Evolutionary conservation across 2,888 invertebrate genomes (phyloP), one percentile per base, ranked within the genome.

Genomic region (Hipparchia semele): DNA sequence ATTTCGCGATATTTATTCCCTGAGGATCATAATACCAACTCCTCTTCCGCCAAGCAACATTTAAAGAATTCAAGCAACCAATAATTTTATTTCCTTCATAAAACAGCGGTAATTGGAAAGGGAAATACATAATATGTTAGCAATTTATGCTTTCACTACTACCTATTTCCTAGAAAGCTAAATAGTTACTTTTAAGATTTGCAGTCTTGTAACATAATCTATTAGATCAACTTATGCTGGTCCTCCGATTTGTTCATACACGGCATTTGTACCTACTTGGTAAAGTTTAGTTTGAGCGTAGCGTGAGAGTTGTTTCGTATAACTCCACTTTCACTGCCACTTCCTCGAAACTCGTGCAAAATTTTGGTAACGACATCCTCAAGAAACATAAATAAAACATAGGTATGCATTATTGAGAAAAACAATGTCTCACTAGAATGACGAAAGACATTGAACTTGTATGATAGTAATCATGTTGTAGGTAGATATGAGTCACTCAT

Each of bases 231-330:
- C 51, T 51, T 8, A 9, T 10, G 51, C 51, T 8, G 51, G 5
- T 39, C 9, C 51, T 10, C 9, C 9, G 51, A 51, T 9, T 51
- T 51, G 10, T 8, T 53, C 53, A 1, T 53, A 12, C 12, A 12
- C 53, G 53, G 12, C 53, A 53, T 58, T 39, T 2, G 39, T 39
- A 5, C 5, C 39, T 58, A 13, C 58, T 23, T 58, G 13, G 12
- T 53, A 9, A 2, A 3, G 23, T 54, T 54, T 54, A 3, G 12
- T 54, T 58, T 51, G 51, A 39, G 2, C 33, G 33, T 39, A 39
- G 69, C 69, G 61, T 69, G 61, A 59, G 69, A 69, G 39, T 39
- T 39, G 53, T 69, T 69, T 69, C 53, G 23, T 65, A 7, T 60
- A 39, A 60, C 1, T 10, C n/a, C 39, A 61, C 69, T 69, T 69